Conservation (phyloP, 1,140 invertebrate species). For the Zaprionus inermis region DNA sequence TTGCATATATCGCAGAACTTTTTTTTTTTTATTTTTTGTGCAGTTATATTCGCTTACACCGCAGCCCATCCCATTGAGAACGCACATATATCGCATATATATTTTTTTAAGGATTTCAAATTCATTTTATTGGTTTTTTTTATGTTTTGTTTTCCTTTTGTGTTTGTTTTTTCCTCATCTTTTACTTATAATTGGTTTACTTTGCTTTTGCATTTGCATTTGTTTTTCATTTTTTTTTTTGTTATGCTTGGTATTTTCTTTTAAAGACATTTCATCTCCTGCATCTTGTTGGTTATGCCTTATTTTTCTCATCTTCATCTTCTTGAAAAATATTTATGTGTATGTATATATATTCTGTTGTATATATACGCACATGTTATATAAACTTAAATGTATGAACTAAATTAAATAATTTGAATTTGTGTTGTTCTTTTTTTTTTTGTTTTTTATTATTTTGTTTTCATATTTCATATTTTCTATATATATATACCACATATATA, state of each 20-base stretch:
- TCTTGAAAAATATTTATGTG: slow-evolving; percentile 23
- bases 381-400: slow-evolving; percentile 79
- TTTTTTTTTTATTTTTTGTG: too few relatives aligned
- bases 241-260: slow-evolving; percentile 63
- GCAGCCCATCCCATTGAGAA: slow-evolving; percentile 41
- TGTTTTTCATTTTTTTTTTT: slow-evolving; percentile 55
- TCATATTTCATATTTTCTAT: slow-evolving; percentile 53
- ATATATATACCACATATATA: slow-evolving; percentile 54
- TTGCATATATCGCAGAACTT: too few relatives aligned
- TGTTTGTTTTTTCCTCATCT: slow-evolving; percentile 52
- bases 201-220: slow-evolving; percentile 53
- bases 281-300: slow-evolving; percentile 48
- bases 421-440: slow-evolving; percentile 51
- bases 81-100: slow-evolving; percentile 52
- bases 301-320: slow-evolving; percentile 39
- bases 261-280: slow-evolving; percentile 63
- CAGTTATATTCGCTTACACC: too few relatives aligned
- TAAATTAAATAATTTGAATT: slow-evolving; percentile 81
- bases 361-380: slow-evolving; percentile 75
- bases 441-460: slow-evolving; percentile 41
- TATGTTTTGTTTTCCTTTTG: slow-evolving; percentile 43
- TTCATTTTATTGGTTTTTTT: slow-evolving; percentile 80
- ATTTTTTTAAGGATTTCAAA: slow-evolving; percentile 82
- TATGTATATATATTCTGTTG: slow-evolving; percentile 46
- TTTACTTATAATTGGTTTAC: slow-evolving; percentile 72